Conservation (phyloP, 1,140 invertebrate genomes). For the Tribolium madens region DNA sequence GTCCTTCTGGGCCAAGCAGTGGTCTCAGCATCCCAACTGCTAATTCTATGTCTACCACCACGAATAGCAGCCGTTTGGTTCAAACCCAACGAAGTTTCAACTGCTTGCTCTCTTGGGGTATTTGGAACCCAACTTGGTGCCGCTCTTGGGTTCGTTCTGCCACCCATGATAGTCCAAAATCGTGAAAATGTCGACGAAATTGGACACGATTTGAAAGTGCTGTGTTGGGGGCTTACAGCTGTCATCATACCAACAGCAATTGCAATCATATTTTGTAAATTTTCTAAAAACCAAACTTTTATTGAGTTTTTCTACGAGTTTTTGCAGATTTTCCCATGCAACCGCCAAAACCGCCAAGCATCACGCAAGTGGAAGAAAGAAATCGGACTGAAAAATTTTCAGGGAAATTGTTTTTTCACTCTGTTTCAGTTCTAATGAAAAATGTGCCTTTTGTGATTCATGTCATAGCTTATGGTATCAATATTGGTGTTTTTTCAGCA, state of each 20-base stretch:
- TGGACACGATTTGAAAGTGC: slow-evolving; percentile 61
- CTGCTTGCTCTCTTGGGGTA: slow-evolving; percentile 81
- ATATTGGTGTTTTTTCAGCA: slow-evolving; percentile 54
- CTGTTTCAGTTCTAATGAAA: slow-evolving; percentile 38
- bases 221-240: slow-evolving; percentile 70
- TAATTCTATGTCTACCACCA: slow-evolving; percentile 80
- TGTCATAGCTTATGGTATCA: slow-evolving; percentile 52
- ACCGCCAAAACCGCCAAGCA: slow-evolving; percentile 71
- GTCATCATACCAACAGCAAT: slow-evolving; percentile 71
- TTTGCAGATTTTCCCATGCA: slow-evolving; percentile 70
- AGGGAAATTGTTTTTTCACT: slow-evolving; percentile 34
- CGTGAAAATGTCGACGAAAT: slow-evolving; percentile 64
- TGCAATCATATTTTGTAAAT: slow-evolving; percentile 72
- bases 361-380: slow-evolving; percentile 55
- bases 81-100: slow-evolving; percentile 75
- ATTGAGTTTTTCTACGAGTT: slow-evolving; percentile 18
- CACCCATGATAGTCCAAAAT: slow-evolving; percentile 67
- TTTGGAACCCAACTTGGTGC: slow-evolving; percentile 81
- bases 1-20: slow-evolving; percentile 79
- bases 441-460: slow-evolving; percentile 54
- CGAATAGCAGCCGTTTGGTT: slow-evolving; percentile 77
- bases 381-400: slow-evolving; percentile 41
- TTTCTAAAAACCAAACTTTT: slow-evolving; percentile 33
- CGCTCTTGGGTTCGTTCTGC: slow-evolving; percentile 65
- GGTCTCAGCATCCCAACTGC: slow-evolving; percentile 74